These are phyloP conservation scores for Hemicordylus capensis DNA, from an alignment of 2,113 vertebrate species.

Conservation along the genomic window DNA sequence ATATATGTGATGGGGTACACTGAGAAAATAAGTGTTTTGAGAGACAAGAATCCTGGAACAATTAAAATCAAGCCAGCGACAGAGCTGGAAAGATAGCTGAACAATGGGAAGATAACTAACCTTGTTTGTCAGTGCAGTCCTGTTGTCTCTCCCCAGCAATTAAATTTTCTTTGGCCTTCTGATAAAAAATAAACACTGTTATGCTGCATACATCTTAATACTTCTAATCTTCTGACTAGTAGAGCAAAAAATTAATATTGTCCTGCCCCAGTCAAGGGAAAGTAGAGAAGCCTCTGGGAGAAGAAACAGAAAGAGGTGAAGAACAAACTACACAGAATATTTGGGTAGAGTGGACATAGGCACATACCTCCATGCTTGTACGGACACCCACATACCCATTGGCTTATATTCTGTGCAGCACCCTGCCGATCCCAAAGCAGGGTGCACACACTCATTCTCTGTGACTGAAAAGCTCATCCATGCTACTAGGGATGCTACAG, in stretches of 20 bases:
- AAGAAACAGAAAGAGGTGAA: conserved; percentile 54
- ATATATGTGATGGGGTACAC: conserved; percentile 49
- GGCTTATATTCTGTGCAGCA: too few relatives aligned
- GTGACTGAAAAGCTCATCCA: too few relatives aligned
- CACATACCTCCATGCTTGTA: background rate
- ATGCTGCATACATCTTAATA: conserved; percentile 78
- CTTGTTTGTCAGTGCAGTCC: conserved; percentile 67
- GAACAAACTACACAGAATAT: conserved; percentile 11
- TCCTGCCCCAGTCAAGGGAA: conserved; percentile 63
- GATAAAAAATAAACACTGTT: conserved; percentile 72
- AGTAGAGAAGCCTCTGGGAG: conserved; percentile 64
- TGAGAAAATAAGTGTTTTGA: conserved; percentile 65
- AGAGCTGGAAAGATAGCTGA: conserved; percentile 56
- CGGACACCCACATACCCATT: too few relatives aligned
- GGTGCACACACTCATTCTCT: too few relatives aligned
- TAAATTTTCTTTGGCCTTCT: conserved; percentile 74
- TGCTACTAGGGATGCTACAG: too few relatives aligned
- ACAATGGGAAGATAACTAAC: conserved; percentile 72
- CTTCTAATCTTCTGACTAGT: conserved; percentile 81
- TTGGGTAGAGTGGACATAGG: background rate
- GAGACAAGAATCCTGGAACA: conserved; percentile 70
- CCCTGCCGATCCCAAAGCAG: too few relatives aligned
- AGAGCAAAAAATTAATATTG: conserved; percentile 84
- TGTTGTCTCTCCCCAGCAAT: conserved; percentile 73
- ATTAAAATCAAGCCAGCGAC: conserved; percentile 69